Evolutionary conservation across 2,113 vertebrate species (phyloP).

Genomic region (Elgaria multicarinata): DNA sequence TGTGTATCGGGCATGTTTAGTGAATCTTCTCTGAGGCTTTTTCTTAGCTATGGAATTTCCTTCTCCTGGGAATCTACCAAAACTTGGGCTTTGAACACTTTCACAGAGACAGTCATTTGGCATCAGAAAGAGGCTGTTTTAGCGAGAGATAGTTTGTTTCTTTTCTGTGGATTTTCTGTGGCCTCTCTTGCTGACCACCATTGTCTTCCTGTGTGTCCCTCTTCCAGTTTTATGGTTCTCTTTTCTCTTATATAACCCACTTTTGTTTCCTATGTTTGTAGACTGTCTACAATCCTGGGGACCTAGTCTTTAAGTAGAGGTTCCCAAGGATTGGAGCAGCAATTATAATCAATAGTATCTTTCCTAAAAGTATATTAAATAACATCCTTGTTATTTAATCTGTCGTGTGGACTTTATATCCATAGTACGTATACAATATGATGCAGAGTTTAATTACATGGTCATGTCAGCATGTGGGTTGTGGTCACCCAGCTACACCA

Average conservation of each 20-base stretch:
- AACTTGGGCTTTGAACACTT: not conserved
- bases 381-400: slow-evolving; percentile 27
- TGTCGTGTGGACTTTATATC: slow-evolving; percentile 15
- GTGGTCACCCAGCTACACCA: slow-evolving; percentile 20
- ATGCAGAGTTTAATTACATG: slow-evolving; percentile 23
- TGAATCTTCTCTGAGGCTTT: not conserved
- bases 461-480: slow-evolving; percentile 26
- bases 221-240: not conserved
- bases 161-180: not conserved
- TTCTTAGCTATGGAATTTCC: not conserved
- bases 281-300: not conserved
- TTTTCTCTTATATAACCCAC: not conserved
- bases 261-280: slow-evolving; percentile 17
- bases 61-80: not conserved
- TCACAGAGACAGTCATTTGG: not conserved
- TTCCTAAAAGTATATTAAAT: slow-evolving; percentile 26
- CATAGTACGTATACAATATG: slow-evolving; percentile 23
- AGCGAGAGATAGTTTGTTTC: not conserved
- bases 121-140: not conserved
- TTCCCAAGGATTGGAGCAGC: not conserved
- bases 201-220: not conserved
- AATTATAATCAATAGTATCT: slow-evolving; percentile 31
- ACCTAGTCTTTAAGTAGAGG: slow-evolving; percentile 16
- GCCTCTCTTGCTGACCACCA: not conserved
- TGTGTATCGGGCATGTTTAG: not conserved